phyloP scores from a whole-genome alignment of 2,888 invertebrate genomes.

The Metallyticus violacea region DNA sequence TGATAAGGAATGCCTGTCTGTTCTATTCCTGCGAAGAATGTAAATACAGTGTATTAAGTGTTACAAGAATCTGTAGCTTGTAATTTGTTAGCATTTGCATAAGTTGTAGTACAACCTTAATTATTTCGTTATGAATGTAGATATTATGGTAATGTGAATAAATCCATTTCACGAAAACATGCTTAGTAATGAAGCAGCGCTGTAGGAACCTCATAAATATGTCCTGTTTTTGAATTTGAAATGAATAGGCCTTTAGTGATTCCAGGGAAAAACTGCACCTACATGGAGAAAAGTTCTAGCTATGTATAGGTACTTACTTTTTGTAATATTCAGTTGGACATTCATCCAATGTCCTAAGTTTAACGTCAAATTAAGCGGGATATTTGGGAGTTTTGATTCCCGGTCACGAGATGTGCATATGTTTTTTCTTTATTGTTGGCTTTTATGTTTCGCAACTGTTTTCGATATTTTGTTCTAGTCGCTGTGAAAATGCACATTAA shows the following conservation, averaged over 20 bases:
- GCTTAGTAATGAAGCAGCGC: not conserved
- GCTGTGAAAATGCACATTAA: too few relatives aligned
- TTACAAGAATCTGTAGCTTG: not conserved
- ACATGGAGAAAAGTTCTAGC: too few relatives aligned
- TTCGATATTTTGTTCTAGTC: too few relatives aligned
- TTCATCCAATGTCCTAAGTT: too few relatives aligned
- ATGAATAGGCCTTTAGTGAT: not conserved
- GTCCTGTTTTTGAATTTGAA: not conserved
- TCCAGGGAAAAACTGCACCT: too few relatives aligned
- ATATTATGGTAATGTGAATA: not conserved
- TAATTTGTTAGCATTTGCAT: not conserved
- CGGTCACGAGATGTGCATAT: too few relatives aligned
- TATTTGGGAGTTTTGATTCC: too few relatives aligned
- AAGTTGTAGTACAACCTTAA: not conserved
- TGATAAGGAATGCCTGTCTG: not conserved
- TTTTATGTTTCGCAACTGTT: too few relatives aligned
- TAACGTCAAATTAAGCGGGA: too few relatives aligned
- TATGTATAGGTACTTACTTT: too few relatives aligned
- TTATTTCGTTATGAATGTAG: not conserved
- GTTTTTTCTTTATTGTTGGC: too few relatives aligned
- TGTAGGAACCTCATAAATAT: not conserved
- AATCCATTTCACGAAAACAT: not conserved
- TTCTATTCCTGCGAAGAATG: not conserved
- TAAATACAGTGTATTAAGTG: not conserved
- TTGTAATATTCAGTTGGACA: too few relatives aligned